Conservation (phyloP, 2,113 vertebrate genomes). For the Lepisosteus oculatus region DNA sequence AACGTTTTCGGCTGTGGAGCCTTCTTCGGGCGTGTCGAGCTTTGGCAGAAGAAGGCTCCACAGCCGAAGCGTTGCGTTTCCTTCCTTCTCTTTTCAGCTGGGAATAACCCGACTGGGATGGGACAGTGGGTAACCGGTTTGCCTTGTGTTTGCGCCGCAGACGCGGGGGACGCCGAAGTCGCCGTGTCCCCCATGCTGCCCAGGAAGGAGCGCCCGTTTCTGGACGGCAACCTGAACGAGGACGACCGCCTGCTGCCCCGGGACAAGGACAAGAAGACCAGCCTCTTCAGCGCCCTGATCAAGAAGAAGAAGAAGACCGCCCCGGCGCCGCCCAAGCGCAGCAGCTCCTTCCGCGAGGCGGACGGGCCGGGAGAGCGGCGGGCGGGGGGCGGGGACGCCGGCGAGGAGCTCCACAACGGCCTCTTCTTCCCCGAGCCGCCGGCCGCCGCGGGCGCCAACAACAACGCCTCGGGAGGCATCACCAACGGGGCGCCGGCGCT, state of each 20-base stretch:
- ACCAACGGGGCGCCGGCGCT: conserved; percentile 75
- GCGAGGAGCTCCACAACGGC: conserved; percentile 69
- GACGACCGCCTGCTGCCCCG: conserved; percentile 86
- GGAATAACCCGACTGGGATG: background rate
- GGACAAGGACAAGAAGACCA: conserved; percentile 88
- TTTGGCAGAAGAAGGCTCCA: too few relatives aligned
- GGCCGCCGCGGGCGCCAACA: conserved; percentile 49
- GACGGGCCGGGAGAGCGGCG: conserved; percentile 69
- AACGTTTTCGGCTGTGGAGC: too few relatives aligned
- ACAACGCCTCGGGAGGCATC: conserved; percentile 63
- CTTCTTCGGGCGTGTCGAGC: too few relatives aligned
- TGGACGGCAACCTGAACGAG: conserved; percentile 77
- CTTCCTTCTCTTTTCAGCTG: too few relatives aligned
- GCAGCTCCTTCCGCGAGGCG: conserved; percentile 90
- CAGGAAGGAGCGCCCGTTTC: conserved; percentile 76
- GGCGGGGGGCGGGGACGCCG: conserved; percentile 45
- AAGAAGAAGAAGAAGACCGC: conserved; percentile 96
- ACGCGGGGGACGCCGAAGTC: conserved; percentile 73
- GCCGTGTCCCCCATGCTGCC: conserved; percentile 84
- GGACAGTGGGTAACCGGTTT: conserved; percentile 4
- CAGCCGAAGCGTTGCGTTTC: too few relatives aligned
- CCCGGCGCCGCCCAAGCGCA: conserved; percentile 86
- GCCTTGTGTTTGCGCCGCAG: conserved; percentile 53
- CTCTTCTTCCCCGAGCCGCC: conserved; percentile 30
- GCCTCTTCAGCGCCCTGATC: conserved; percentile 85